phyloP scores from a whole-genome alignment of 2,888 invertebrate species.

The Aleiodes alternator region DNA sequence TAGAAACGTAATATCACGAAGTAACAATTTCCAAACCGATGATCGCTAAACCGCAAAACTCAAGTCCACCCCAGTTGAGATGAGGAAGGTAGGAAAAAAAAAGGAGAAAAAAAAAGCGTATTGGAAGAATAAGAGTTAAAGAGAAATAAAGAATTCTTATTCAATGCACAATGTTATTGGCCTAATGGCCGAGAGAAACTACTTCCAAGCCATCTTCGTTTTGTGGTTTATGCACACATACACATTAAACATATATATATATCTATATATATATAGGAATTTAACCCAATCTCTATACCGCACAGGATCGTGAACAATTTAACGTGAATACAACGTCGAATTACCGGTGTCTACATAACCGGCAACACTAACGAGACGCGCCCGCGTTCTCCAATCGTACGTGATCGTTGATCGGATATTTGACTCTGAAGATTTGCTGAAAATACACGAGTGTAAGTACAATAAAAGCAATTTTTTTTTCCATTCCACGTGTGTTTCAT shows the following conservation, averaged over 20 bases:
- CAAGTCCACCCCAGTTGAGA: conserved; percentile 7
- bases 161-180: conserved; percentile 38
- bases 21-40: conserved; percentile 48
- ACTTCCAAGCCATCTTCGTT: conserved; percentile 24
- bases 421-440: conserved; percentile 17
- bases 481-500: neutral
- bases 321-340: conserved; percentile 39
- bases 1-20: conserved; percentile 44
- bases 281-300: conserved; percentile 31
- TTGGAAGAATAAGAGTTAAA: conserved; percentile 22
- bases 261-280: neutral
- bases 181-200: conserved; percentile 56
- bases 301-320: conserved; percentile 44
- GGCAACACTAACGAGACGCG: conserved; percentile 34
- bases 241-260: neutral
- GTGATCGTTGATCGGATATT: conserved; percentile 42
- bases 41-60: conserved; percentile 54
- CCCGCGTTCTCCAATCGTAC: conserved; percentile 28
- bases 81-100: neutral
- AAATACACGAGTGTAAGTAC: conserved; percentile 2
- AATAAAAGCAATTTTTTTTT: neutral
- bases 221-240: conserved; percentile 41
- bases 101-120: neutral
- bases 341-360: conserved; percentile 36
- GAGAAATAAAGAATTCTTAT: conserved; percentile 21